Evolutionary conservation across 2,888 invertebrate genomes (phyloP), one percentile per base, ranked within the genome.

Genomic region (Stenolophus ochropezus): DNA sequence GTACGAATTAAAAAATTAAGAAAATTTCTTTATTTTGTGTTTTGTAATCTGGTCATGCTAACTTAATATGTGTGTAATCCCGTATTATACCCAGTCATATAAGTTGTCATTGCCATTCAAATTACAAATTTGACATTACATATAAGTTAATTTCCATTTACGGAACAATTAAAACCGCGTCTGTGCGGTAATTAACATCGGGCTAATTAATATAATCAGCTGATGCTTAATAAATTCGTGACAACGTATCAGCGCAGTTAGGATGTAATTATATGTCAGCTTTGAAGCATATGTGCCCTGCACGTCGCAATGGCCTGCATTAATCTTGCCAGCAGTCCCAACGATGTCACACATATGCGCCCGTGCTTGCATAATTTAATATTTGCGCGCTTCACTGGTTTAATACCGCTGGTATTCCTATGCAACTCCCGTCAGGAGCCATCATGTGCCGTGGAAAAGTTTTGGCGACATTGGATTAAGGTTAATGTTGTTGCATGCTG

Each of bases 301-400:
- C 61, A 61, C 61, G 61, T 61, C 61, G 61, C 61, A 61, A 21
- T 69, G 42, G 20, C 33, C 61, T 47, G 18, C 74, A 75, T 75
- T 75, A 75, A 75, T 75, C 74, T 75, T 75, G 11, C 2, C 74
- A 21, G 23, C 53, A 51, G 21, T 75, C 23, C 23, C 74, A 27
- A 16, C 14, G 23, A 51, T 75, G 74, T 75, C 74, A 77, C 61
- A 77, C 61, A 77, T 75, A 51, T 77, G 77, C 18, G 25, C 49
- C 27, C n/a, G 47, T 14, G 49, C 78, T 23, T 78, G 78, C 78
- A 78, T 78, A 78, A 78, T 78, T 78, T 65, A 58, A 78, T 58
- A 49, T 65, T 78, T 51, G 47, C 61, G 47, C 78, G 65, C 65
- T 78, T 51, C 78, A 78, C 76, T 65, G 49, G 65, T 78, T 61